These are phyloP conservation scores for Eulemur albifrons DNA, from an alignment of 2,797 vertebrate genomes.

Conservation along the genomic window DNA sequence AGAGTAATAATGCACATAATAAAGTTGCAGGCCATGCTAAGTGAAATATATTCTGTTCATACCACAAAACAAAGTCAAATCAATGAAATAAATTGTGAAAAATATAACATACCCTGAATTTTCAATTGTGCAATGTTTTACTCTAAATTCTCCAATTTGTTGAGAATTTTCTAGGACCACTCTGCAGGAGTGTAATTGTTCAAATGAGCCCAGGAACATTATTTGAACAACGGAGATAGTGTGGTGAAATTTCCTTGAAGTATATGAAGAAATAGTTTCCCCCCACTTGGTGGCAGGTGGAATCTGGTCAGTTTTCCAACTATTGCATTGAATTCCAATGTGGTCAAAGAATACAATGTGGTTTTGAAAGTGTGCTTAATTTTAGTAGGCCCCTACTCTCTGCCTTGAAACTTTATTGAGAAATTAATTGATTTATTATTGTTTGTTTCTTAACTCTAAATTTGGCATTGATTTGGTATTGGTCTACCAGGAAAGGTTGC, in stretches of 20 bases:
- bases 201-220: not conserved
- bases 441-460: slow-evolving; percentile 24
- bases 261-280: slow-evolving; percentile 11
- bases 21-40: not conserved
- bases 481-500: not conserved
- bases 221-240: not conserved
- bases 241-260: not conserved
- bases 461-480: not conserved
- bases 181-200: slow-evolving; percentile 1
- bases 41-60: not conserved
- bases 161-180: not conserved
- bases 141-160: not conserved
- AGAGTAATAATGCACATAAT: not conserved
- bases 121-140: slow-evolving; percentile 12
- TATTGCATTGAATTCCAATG: not conserved
- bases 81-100: not conserved
- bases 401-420: slow-evolving; percentile 23
- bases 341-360: not conserved
- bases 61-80: not conserved
- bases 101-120: not conserved
- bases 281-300: not conserved
- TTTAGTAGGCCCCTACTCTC: not conserved
- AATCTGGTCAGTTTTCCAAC: not conserved
- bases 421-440: slow-evolving; percentile 10
- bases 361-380: slow-evolving; percentile 12